Evolutionary conservation across 2,888 invertebrate genomes (phyloP).

Genomic region (Geotrupes spiniger): DNA sequence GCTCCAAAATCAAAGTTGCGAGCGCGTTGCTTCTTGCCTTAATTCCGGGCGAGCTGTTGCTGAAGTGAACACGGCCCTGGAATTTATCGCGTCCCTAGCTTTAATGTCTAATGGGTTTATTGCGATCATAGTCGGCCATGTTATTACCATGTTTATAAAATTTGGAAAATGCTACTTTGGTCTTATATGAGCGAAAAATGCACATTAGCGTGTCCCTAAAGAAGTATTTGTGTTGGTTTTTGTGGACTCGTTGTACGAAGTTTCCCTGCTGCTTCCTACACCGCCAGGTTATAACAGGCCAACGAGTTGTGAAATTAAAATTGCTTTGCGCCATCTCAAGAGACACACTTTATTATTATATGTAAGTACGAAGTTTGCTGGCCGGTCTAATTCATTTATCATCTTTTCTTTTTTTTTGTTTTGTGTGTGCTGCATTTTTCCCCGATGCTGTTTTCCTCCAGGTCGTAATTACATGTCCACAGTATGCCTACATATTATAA

Average conservation of each 20-base stretch:
- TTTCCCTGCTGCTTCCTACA: no score
- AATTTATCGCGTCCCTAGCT: slow-evolving; percentile 37
- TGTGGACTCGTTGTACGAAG: no score
- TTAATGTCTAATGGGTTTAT: slow-evolving; percentile 39
- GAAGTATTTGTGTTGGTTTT: no score
- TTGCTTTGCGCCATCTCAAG: slow-evolving; percentile 25
- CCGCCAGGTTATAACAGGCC: slow-evolving; percentile 14
- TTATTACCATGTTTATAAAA: no score
- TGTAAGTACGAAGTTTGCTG: no score
- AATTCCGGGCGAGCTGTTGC: slow-evolving; percentile 39
- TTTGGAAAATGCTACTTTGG: no score
- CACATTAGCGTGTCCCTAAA: no score
- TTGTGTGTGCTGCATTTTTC: background rate
- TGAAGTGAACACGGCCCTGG: slow-evolving; percentile 38
- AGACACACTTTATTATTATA: slow-evolving; percentile 26
- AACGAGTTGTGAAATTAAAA: slow-evolving; percentile 29
- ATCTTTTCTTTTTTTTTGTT: background rate
- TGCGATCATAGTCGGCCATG: slow-evolving; percentile 26
- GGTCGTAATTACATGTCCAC: no score
- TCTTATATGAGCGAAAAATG: no score
- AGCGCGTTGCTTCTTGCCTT: slow-evolving; percentile 36
- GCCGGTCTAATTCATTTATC: background rate
- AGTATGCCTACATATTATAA: no score
- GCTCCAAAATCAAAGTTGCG: slow-evolving; percentile 35
- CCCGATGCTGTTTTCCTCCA: no score